Base-by-base conservation (phyloP, 2,888 invertebrate genomes). In the Heteropelma amictum region DNA sequence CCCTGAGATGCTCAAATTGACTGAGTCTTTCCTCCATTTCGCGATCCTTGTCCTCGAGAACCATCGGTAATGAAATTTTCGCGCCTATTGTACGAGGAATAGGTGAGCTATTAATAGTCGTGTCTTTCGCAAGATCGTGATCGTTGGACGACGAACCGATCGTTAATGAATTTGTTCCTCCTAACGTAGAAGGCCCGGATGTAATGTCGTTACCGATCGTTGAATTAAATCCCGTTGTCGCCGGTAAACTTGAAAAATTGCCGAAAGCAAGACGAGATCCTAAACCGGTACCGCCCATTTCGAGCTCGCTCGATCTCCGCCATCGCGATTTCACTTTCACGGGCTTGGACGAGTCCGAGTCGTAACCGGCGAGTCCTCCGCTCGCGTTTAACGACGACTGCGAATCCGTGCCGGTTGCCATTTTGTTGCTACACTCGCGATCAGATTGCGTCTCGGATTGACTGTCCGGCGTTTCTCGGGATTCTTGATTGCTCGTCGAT, bases 301-400 rank as follows among this genome's bases (percentile, higher is more conserved):
- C 95, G 67, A 94, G 89, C 84, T 95, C 95, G 87, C 94, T 94
- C 0, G 94, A 94, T 76, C 94, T 90, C 72, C 95, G 89, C 95
- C 95, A 95, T 8, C 95, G 91, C 8, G 95, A 95, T 85, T 95
- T 95, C 0, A 95, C 94, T 90, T 95, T 95, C 0, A 95, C 94
- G 1, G 94, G 95, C 90, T 94, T 94, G 64, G 88, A 86, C 2
- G 87, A 85, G 47, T 89, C 89, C 0, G 89, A 88, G 61, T 88
- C 88, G 40, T 87, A 88, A 23, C 86, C 85, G 12, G 84, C 80
- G 7, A 79, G 74, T 14, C 81, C 81, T 28, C 82, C 79, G 47
- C 74, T 79, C 17, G 82, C 72, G 21, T 83, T 76, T 14, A 84
- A 70, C 2, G 86, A 82, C 3, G 85, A 79, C n/a, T 84, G 78